Conservation (phyloP, 2,888 invertebrate genomes). For the Dione juno region DNA sequence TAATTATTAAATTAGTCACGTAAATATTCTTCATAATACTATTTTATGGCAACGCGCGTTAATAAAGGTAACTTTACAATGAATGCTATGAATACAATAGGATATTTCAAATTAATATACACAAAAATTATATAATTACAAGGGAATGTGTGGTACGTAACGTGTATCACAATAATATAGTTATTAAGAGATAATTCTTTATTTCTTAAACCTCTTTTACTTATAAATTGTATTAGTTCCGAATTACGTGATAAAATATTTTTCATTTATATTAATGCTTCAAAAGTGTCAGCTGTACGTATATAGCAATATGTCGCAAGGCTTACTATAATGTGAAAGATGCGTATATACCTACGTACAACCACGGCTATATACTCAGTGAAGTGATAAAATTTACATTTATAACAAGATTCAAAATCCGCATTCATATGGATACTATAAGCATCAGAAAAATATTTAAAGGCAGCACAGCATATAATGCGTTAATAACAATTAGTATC, state of each 20-base stretch:
- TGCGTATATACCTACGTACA: conserved; percentile 23
- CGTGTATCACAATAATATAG: conserved; percentile 44
- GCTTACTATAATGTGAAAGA: conserved; percentile 17
- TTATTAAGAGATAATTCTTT: conserved; percentile 39
- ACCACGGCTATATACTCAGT: conserved; percentile 36
- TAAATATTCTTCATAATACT: conserved; percentile 54
- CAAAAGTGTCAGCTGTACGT: background rate
- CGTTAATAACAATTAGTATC: conserved; percentile 10
- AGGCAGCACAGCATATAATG: background rate
- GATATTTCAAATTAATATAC: conserved; percentile 65
- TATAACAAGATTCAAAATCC: conserved; percentile 69
- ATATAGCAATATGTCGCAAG: conserved; percentile 16
- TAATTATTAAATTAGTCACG: conserved; percentile 57
- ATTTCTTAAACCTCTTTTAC: background rate
- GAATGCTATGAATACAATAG: conserved; percentile 58
- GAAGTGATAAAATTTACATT: conserved; percentile 73
- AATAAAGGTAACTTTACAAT: conserved; percentile 74
- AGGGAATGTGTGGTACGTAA: conserved; percentile 64
- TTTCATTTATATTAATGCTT: background rate
- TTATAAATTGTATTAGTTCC: background rate
- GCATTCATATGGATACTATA: conserved; percentile 48
- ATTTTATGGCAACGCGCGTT: conserved; percentile 77
- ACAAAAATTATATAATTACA: conserved; percentile 59
- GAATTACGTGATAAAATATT: background rate
- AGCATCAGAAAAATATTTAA: conserved; percentile 13